Evolutionary conservation across 2,888 invertebrate genomes (phyloP), one percentile per base, ranked within the genome.

Genomic region (Hypsopygia costalis): DNA sequence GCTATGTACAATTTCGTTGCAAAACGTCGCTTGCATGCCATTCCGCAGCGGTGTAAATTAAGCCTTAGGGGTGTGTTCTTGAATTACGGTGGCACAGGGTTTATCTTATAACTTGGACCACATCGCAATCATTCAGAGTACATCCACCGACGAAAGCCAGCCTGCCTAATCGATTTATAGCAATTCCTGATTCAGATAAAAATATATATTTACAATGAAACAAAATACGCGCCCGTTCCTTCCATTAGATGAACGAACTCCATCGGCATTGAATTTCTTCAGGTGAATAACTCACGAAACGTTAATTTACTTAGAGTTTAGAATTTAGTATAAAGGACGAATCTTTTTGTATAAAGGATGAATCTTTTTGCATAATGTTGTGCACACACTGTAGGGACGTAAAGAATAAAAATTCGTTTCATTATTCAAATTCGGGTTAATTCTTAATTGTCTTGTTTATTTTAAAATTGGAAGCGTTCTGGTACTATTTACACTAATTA

Each of bases 81-180:
- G n/a, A n/a, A n/a, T n/a, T n/a, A n/a, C n/a, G n/a, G n/a, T n/a
- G n/a, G n/a, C n/a, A n/a, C n/a, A n/a, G n/a, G n/a, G n/a, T n/a
- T n/a, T n/a, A n/a, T 10, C 55, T 31, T 41, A 1, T 54, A 32
- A 33, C 47, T 66, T 57, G 31, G 22, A 40, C 47, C 58, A 45
- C 6, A 35, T 48, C 50, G 51, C 63, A 79, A 81, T 80, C 69
- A 69, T 58, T 51, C 58, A 49, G 63, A 78, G 78, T 71, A 70
- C 60, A 47, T 56, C 57, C 52, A 56, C 68, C 66, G 69, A 61
- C 59, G 72, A 82, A 78, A 81, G 66, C 72, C 70, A 70, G 68
- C 70, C 70, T 66, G 63, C 72, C 75, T 76, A 81, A 81, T 81
- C 79, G 78, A 81, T 81, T 81, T 80, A 76, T 61, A 66, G 70